Evolutionary conservation across 2,797 vertebrate species (phyloP), one percentile per base, ranked within the genome.

Genomic region (Typhlichthys eigenmanni): DNA sequence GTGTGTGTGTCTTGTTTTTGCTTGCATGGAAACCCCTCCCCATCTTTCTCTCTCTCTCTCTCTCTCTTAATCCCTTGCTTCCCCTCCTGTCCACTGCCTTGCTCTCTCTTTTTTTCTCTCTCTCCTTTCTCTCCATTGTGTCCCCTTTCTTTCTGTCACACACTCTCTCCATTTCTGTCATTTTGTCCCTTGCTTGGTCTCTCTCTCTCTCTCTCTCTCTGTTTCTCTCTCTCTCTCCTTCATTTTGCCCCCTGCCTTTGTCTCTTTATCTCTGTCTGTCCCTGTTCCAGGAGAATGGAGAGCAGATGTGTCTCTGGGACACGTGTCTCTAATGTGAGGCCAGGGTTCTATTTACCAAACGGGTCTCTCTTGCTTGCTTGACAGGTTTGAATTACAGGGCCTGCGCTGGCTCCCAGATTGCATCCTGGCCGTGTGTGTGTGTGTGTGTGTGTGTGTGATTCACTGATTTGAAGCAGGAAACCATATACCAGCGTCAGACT

Each of bases 331-430:
- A 62, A 67, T 61, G 73, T 64, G 66, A 55, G 82, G 60, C 69
- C 29, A 11, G 62, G 50, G 60, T 77, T 72, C 79, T 80, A 81
- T 89, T 84, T 84, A 86, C 74, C 76, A 80, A 81, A 86, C 77
- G 78, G 76, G 71, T 84, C 83, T 17, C 83, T 85, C 72, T 83
- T 85, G 78, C 81, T 83, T 73, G 48, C 60, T 4, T 79, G 85
- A 85, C 79, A 71, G 83, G 74, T 84, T 87, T 80, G 75, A 86
- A 79, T 87, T 81, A 82, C 76, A 70, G 68, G 53, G 4, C 46
- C 62, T 46, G 65, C 59, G 47, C 61, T 74, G 2, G 3, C 59
- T 66, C 62, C 74, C 68, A 57, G 54, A 65, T 52, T 43, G 10
- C 34, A 19, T n/a, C 68, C 65, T 55, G 24, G 11, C 2, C 24